phyloP scores from a whole-genome alignment of 1,140 invertebrate species.

The Meloidogyne hapla region DNA sequence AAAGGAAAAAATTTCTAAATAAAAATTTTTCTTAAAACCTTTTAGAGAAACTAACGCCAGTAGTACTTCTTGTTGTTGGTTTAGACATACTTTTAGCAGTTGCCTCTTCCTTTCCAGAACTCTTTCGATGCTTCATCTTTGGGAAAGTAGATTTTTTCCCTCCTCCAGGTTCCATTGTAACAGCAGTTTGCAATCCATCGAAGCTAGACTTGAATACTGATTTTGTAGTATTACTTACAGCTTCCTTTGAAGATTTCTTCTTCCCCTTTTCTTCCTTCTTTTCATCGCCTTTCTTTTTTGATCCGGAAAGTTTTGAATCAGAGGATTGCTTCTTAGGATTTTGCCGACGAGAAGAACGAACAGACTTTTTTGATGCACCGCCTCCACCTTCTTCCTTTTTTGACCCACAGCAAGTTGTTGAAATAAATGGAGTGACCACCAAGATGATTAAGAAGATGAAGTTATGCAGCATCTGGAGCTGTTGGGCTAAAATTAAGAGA shows the following conservation, averaged over 20 bases:
- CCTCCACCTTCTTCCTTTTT: background rate
- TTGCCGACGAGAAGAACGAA: background rate
- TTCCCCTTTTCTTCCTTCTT: background rate
- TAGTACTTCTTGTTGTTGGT: background rate
- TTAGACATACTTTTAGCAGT: background rate
- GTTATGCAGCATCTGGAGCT: background rate
- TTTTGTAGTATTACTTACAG: background rate
- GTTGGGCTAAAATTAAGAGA: too few relatives aligned
- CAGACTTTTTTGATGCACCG: background rate
- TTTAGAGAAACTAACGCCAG: background rate
- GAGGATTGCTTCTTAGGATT: background rate
- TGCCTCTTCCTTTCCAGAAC: background rate
- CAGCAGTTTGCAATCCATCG: background rate
- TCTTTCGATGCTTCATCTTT: background rate
- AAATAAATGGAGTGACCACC: background rate
- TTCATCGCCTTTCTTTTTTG: background rate
- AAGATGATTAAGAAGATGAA: background rate
- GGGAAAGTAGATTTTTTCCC: background rate
- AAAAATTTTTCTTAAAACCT: background rate
- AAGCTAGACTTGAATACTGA: background rate
- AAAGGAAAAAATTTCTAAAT: background rate
- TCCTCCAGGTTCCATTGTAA: background rate
- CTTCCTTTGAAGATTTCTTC: background rate
- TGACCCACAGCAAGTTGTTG: background rate
- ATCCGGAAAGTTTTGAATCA: background rate